Conservation (phyloP, 2,797 vertebrate species). For the Enteromius thamalakanensis region DNA sequence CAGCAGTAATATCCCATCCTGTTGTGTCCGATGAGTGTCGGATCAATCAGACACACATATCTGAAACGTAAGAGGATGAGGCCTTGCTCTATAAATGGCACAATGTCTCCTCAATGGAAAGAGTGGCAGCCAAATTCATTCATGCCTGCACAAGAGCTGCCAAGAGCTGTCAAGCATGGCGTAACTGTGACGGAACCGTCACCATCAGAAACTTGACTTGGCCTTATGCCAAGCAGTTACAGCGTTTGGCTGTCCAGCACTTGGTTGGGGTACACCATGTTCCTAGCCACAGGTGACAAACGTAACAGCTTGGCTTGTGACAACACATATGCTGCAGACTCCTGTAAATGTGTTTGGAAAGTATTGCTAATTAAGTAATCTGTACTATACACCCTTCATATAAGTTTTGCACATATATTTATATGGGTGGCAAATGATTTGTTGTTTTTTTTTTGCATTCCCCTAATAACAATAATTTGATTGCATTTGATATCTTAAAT, state of each 20-base stretch:
- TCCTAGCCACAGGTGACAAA: slow-evolving; percentile 1
- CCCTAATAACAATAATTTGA: not conserved
- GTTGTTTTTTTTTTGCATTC: not conserved
- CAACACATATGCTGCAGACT: not conserved
- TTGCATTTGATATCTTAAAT: not conserved
- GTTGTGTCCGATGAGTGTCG: not conserved
- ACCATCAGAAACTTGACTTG: slow-evolving; percentile 23
- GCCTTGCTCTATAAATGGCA: slow-evolving; percentile 11
- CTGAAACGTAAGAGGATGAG: not conserved
- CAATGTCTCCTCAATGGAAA: slow-evolving; percentile 18
- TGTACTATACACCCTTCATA: not conserved
- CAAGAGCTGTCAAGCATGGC: not conserved
- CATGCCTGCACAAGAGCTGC: not conserved
- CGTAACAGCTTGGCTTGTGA: not conserved
- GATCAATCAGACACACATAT: not conserved
- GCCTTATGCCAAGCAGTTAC: slow-evolving; percentile 20
- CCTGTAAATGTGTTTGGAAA: not conserved
- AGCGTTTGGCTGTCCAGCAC: slow-evolving; percentile 6
- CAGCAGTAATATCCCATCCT: not conserved
- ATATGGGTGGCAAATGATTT: not conserved
- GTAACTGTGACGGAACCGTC: slow-evolving; percentile 9
- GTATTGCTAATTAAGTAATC: not conserved
- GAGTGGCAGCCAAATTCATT: slow-evolving; percentile 25
- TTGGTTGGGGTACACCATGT: slow-evolving; percentile 54
- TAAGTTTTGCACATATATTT: no score